Evolutionary conservation across 2,113 vertebrate genomes (phyloP).

Genomic region (Tetrax tetrax): DNA sequence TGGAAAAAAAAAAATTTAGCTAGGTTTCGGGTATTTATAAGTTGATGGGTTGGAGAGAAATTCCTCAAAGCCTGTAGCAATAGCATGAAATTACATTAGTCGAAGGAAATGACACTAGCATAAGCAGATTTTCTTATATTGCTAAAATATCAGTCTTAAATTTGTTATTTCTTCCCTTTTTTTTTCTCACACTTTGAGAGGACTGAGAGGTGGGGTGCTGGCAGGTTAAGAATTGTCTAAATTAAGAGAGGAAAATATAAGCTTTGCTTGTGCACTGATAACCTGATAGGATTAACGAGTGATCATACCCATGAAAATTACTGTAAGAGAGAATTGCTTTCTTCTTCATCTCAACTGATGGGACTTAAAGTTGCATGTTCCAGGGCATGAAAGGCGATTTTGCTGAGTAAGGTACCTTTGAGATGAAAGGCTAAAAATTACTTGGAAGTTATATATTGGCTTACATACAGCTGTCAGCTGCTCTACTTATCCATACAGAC

Average conservation of each 20-base stretch:
- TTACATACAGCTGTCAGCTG: neutral
- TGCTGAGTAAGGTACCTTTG: neutral
- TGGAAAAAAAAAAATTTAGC: neutral
- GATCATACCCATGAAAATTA: neutral
- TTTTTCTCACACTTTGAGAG: neutral
- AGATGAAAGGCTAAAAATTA: neutral
- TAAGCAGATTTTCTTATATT: neutral
- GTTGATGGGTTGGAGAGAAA: neutral
- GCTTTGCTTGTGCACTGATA: neutral
- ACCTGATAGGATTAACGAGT: neutral
- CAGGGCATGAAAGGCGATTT: neutral
- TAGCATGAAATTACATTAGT: slow-evolving; percentile 1
- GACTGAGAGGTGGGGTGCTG: neutral
- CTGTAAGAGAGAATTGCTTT: neutral
- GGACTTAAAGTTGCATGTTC: neutral
- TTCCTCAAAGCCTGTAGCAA: neutral
- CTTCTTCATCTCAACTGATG: neutral
- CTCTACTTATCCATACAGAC: neutral
- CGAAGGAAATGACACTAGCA: neutral
- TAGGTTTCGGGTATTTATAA: neutral
- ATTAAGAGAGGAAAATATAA: neutral
- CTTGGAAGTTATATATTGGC: neutral
- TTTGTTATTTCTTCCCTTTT: neutral
- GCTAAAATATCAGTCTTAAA: neutral
- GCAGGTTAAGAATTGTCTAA: neutral